Evolutionary conservation across 2,888 invertebrate genomes (phyloP), one percentile per base, ranked within the genome.

Genomic region (Folsomia manolachei): DNA sequence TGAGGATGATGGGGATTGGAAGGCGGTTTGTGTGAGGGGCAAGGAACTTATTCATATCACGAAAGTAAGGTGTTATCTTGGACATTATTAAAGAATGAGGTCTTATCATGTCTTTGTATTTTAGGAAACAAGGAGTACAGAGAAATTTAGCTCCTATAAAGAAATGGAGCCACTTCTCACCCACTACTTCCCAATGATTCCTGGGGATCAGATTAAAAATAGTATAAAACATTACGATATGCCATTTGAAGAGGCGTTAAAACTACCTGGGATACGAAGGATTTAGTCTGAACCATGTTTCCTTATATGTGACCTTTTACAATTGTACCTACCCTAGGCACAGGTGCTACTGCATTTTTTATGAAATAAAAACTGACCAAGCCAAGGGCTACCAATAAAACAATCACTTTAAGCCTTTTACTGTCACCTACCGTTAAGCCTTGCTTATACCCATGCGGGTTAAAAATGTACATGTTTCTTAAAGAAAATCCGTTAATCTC

Each of bases 101-200:
- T 39, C 4, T 39, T 14, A 9, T 9, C 39, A 39, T 39, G 14
- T 9, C 39, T 39, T 39, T 39, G 14, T 14, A 39, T 39, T 39
- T 14, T 39, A 39, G 39, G 39, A 75, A 4, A 75, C 75, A 0
- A 53, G 75, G 14, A 26, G 53, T 9, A 69, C 65, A 1, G 66
- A 75, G 51, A 26, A 26, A 2, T 77, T 75, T 24, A 21, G 19
- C 19, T 61, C 24, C 18, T 77, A 72, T 14, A 53, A 66, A n/a
- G 69, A 69, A 0, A 24, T 77, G 0, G 23, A 70, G 14, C 74
- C 75, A 21, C 26, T 19, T 39, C 18, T 77, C 25, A 21, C 60
- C 0, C 63, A 75, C 27, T 77, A 74, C 51, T 77, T 77, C 27
- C 77, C 77, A 1, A 77, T 77, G 75, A 68, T 77, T 1, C 24